Base-by-base conservation (phyloP, 2,113 vertebrate genomes). In the Gallinago paraguaiae region DNA sequence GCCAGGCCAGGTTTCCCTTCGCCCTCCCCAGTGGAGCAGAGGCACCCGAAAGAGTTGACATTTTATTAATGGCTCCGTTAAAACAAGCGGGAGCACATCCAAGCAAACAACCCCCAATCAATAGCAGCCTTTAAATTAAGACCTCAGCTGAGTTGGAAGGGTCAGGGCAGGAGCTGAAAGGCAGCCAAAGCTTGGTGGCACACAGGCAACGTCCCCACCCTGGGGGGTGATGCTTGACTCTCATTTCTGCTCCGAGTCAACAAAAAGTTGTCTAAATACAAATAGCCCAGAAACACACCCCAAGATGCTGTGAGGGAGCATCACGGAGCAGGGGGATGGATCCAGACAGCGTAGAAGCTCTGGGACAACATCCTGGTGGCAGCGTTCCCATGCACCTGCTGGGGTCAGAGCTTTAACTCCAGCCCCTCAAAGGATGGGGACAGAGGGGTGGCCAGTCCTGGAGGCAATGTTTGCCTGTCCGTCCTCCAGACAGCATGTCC, bases 1-100 rank as follows among this genome's bases (percentile, higher is more conserved):
- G 1, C 9, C 3, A 0, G 50, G 43, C n/a, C 24, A 31, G 20
- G 48, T 39, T 51, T 63, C 50, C 72, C 80, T 11, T 48, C 11
- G 1, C 31, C 35, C 50, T 51, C 27, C 57, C 14, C 10, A 1
- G n/a, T 70, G 43, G 46, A 50, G 88, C 25, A 45, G 22, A 64
- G 91, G 88, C 53, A 3, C 37, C 14, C 13, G 15, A 60, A 3
- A 33, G 10, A 91, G 59, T 8, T 94, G 95, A 82, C 83, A 60
- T 94, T 96, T 97, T 95, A 95, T 97, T 97, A 97, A 97, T 85
- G 94, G 94, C 51, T 93, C 69, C 60, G 77, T 96, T 92, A 96
- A 93, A 97, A 94, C 51, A 94, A 88, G 77, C 39, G 17, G 93
- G 60, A 69, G 86, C 13, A 35, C n/a, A 71, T 65, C 63, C 85